phyloP scores from a whole-genome alignment of 2,113 vertebrate genomes.

The Panthera uncia region DNA sequence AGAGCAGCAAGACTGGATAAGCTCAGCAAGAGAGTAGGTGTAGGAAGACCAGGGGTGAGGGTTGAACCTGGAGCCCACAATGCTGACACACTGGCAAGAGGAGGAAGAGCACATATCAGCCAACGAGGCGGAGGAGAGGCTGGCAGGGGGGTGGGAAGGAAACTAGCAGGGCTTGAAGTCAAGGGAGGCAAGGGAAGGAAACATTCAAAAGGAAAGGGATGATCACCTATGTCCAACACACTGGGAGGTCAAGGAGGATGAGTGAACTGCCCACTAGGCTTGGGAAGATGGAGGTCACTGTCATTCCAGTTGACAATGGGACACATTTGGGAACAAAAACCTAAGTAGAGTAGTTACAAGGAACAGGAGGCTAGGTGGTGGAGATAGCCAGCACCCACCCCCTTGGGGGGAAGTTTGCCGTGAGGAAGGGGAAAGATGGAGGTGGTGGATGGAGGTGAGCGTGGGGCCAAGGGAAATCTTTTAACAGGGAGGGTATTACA shows the following conservation, averaged over 20 bases:
- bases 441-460: background rate
- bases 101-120: background rate
- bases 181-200: background rate
- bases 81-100: background rate
- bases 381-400: background rate
- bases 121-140: background rate
- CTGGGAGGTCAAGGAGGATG: background rate
- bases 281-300: background rate
- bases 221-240: fast-evolving
- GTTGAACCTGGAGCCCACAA: fast-evolving
- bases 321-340: background rate
- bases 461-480: background rate
- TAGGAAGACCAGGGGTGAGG: background rate
- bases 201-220: background rate
- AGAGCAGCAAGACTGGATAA: background rate
- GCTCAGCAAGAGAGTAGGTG: background rate
- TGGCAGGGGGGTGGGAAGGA: background rate
- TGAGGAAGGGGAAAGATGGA: background rate
- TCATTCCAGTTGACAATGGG: background rate
- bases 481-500: background rate
- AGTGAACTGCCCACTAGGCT: too few relatives aligned
- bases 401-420: background rate
- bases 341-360: too few relatives aligned
- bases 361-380: background rate
- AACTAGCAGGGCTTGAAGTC: too few relatives aligned